A percentile compares a stretch with the other conserved stretches of the same genome.
These are phyloP conservation scores for Esperia sulphurella DNA, from an alignment of 2,888 invertebrate species.

Conservation along the genomic window DNA sequence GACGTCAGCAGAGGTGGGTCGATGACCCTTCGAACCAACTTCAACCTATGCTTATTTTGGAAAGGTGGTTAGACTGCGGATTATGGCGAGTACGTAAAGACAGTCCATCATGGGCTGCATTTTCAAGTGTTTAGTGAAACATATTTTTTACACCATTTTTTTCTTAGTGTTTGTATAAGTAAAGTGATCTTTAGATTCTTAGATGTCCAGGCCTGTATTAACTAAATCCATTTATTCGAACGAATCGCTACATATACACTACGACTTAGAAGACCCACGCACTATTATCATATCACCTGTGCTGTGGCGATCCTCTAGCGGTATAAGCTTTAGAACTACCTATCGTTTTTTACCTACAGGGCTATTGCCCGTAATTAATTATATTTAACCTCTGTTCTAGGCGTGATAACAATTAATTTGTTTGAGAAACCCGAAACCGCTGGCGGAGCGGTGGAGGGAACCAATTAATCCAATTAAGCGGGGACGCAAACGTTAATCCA, in stretches of 20 bases:
- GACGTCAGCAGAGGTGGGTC: slow-evolving; percentile 45
- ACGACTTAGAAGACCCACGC: no score
- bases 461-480: slow-evolving; percentile 36
- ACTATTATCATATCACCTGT: neutral
- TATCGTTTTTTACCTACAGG: neutral
- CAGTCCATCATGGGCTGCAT: no score
- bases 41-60: slow-evolving; percentile 14
- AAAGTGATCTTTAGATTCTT: no score
- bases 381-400: neutral
- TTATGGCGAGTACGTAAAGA: no score
- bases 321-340: neutral
- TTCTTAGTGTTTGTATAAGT: no score
- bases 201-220: no score
- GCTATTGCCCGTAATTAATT: neutral
- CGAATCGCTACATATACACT: no score
- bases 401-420: slow-evolving; percentile 1
- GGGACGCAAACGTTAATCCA: slow-evolving; percentile 30
- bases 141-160: no score
- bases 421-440: neutral
- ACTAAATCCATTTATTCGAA: no score
- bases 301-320: neutral
- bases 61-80: neutral
- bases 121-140: no score
- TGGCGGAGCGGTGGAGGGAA: slow-evolving; percentile 12
- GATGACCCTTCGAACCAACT: slow-evolving; percentile 30